A percentile compares a stretch with the other conserved stretches of the same genome.
phyloP scores from a whole-genome alignment of 2,797 vertebrate genomes.

The Xenentodon cancila region DNA sequence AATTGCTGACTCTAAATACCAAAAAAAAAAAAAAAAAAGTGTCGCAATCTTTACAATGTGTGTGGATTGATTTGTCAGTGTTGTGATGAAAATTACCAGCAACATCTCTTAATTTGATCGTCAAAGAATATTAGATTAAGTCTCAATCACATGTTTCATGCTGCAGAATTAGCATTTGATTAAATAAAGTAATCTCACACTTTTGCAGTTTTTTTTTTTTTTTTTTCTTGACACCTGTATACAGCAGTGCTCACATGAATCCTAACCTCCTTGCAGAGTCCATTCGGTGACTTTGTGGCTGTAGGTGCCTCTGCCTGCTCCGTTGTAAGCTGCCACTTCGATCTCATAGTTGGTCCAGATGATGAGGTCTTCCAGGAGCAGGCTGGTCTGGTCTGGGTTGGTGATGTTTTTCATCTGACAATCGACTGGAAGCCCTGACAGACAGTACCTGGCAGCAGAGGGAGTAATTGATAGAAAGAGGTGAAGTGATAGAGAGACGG shows the following conservation, averaged over 20 bases:
- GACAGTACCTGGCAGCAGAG: conserved; percentile 87
- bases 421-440: conserved; percentile 93
- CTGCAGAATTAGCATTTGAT: conserved; percentile 14
- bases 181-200: conserved; percentile 5
- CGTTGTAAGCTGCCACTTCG: conserved; percentile 95
- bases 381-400: conserved; percentile 90
- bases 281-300: conserved; percentile 96
- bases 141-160: conserved; percentile 1
- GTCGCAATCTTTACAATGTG: background rate
- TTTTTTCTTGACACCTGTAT: background rate
- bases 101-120: conserved; percentile 18
- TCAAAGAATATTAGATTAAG: conserved; percentile 35
- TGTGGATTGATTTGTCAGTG: conserved; percentile 31
- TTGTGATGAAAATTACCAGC: conserved; percentile 2
- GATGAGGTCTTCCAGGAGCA: conserved; percentile 96
- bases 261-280: conserved; percentile 94
- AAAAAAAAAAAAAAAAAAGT: background rate
- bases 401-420: conserved; percentile 98
- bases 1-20: conserved; percentile 2
- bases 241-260: background rate
- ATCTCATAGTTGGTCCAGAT: conserved; percentile 99
- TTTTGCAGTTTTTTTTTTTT: background rate
- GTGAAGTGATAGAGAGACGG: conserved; percentile 10
- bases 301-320: conserved; percentile 91
- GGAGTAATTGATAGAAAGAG: conserved; percentile 30